Conservation (phyloP, 2,797 vertebrate genomes). For the Enteromius trimaculatus region DNA sequence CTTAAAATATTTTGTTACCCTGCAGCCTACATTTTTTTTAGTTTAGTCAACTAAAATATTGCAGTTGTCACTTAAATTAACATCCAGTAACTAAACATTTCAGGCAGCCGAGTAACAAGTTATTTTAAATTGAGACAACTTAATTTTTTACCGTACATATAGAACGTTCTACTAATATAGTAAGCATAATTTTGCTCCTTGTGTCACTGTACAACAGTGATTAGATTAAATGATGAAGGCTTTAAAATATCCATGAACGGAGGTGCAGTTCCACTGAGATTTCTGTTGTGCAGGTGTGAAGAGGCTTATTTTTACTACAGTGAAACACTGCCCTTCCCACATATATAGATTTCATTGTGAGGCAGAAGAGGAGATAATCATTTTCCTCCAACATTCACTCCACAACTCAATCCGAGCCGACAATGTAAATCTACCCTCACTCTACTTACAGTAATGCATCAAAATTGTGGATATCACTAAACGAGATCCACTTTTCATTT, state of each 20-base stretch:
- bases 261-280: background rate
- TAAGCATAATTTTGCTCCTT: background rate
- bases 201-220: background rate
- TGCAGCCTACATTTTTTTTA: no score
- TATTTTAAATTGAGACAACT: no score
- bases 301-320: conserved; percentile 37
- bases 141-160: no score
- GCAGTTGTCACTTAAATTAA: no score
- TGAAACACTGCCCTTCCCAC: conserved; percentile 7
- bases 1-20: no score
- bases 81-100: no score
- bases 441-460: conserved; percentile 45
- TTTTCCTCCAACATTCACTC: conserved; percentile 36
- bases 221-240: background rate
- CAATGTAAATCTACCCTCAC: conserved; percentile 56
- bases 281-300: conserved; percentile 22
- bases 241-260: conserved; percentile 22
- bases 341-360: conserved; percentile 33
- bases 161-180: background rate
- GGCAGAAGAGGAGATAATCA: conserved; percentile 32
- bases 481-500: conserved; percentile 52
- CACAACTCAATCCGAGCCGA: conserved; percentile 43
- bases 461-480: conserved; percentile 32
- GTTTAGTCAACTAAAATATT: no score
- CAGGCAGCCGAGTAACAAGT: no score